Evolutionary conservation across 2,113 vertebrate species (phyloP).

Genomic region (Lophochroa leadbeateri): DNA sequence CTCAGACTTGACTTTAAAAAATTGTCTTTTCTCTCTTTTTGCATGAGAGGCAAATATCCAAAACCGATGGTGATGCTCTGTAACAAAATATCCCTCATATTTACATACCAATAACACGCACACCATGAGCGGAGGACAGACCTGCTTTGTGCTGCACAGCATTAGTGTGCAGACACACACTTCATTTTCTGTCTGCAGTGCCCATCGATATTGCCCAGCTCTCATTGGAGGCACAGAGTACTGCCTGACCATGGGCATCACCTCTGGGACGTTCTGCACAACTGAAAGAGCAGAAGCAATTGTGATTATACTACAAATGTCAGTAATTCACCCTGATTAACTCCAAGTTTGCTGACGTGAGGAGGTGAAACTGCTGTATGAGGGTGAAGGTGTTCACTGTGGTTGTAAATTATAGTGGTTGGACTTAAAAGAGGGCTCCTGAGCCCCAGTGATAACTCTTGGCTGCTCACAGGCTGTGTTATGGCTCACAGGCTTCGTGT

Average conservation of each 20-base stretch:
- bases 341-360: neutral
- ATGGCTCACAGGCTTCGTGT: neutral
- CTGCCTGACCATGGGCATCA: neutral
- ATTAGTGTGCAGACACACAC: neutral
- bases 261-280: neutral
- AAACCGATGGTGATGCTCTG: neutral
- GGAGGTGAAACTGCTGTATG: neutral
- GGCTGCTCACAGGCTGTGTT: neutral
- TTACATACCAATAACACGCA: neutral
- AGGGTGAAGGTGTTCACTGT: neutral
- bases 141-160: neutral
- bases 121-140: rapidly evolving
- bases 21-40: neutral
- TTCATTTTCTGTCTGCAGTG: neutral
- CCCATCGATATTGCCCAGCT: neutral
- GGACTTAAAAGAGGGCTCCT: neutral
- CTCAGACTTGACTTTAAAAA: neutral
- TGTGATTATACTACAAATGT: rapidly evolving
- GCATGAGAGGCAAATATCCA: neutral
- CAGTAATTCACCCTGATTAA: neutral
- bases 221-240: rapidly evolving
- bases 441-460: neutral
- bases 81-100: neutral
- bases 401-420: neutral
- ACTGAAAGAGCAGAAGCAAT: neutral